Evolutionary conservation across 2,797 vertebrate species (phyloP), one percentile per base, ranked within the genome.

Genomic region (Phoxinus dragarum): DNA sequence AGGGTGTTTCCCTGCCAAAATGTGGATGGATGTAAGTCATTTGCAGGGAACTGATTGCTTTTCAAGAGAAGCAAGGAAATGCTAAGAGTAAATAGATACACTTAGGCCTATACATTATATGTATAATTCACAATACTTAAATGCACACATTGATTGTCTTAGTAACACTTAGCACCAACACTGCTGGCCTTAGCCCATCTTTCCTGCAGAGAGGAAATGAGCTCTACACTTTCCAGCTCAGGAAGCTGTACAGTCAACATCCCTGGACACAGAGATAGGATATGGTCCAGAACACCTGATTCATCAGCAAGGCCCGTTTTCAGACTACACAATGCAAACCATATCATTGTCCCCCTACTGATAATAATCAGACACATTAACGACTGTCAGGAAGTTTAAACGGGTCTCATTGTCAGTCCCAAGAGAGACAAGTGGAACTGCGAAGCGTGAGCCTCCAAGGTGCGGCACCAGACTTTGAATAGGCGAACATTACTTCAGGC

Each of bases 171-270:
- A n/a, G 27, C 44, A 19, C 17, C 38, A 47, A n/a, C 14, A 52
- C n/a, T 23, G 36, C 56, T 83, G 81, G 42, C 42, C 12, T 75
- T 36, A 67, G 23, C 31, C 44, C 36, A 68, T 67, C 75, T 19
- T 80, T 59, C 52, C 54, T 59, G 23, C 5, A 34, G 21, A 73
- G 16, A 72, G 84, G 42, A 85, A 80, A 79, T 64, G 7, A 59
- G 14, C 56, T 47, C 12, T 36, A 44, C 31, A 49, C 61, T 56
- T 23, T 75, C 72, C 14, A 52, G 4, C 47, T 52, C 73, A 72
- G 83, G 83, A 84, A 84, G 66, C 36, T n/a, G n/a, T 34, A 14
- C 49, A 64, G 76, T 38, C 27, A 74, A 83, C 69, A 82, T 73
- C 47, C 21, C 82, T 78, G 73, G 17, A 78, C 47, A 84, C 4